Evolutionary conservation across 2,113 vertebrate species (phyloP), one percentile per base, ranked within the genome.

Genomic region (Phrynosoma blainvillii): DNA sequence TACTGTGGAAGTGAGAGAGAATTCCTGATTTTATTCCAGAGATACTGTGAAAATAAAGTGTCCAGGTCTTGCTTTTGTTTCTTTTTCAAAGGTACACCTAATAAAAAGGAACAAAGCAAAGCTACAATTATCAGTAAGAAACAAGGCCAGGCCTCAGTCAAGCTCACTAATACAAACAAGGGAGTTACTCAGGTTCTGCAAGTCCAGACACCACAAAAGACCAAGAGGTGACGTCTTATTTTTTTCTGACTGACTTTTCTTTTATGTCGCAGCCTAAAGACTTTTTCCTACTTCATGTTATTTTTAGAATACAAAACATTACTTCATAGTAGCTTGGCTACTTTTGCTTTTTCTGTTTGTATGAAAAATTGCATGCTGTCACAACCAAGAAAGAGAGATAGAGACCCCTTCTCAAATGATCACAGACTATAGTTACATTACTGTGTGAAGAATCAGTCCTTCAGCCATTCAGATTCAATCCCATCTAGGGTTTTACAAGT

Each of bases 191-290:
- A 1, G 84, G 73, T 89, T 90, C 84, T 87, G 88, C 88, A 54
- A 5, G 62, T 14, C 56, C 91, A 92, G 95, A 89, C 82, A 18
- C 94, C 96, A 95, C 87, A 89, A 89, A 91, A 84, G 87, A 95
- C 88, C 92, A 95, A 94, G 89, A 32, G 11, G 30, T 79, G 54
- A 79, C 7, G 7, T 59, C 47, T 79, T 40, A 18, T 59, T 84
- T 73, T 73, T 74, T 12, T 74, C n/a, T 56, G 30, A 30, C n/a
- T 36, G 25, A 83, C 16, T 62, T 83, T 42, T n/a, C 27, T 36
- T 25, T 47, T 9, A 14, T 56, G 23, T 56, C 14, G 74, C 18
- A 8, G 36, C 52, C 56, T 74, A 84, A 36, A 54, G 27, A 74
- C 20, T 59, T 56, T 13, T 74, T 25, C 47, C 83, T 16, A 74